A percentile compares a stretch with the other conserved stretches of the same genome.
Conservation (phyloP, 53 echinoderm and acorn worm genomes). For the Stichopus horrens region DNA sequence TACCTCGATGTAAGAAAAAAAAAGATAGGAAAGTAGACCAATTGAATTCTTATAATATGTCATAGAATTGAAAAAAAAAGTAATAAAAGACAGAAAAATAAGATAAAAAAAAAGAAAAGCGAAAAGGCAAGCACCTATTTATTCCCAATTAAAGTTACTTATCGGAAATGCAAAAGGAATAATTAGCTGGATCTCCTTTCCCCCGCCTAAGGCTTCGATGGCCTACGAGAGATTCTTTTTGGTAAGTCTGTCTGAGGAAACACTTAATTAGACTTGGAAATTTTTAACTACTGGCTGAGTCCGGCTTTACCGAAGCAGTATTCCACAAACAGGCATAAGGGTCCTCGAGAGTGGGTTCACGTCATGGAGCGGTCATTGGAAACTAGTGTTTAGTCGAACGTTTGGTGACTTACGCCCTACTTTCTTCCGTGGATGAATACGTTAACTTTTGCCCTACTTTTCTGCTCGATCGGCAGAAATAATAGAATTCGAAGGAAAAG, state of each 20-base stretch:
- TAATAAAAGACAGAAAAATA: too few species aligned
- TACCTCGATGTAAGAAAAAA: background rate
- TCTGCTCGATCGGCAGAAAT: background rate
- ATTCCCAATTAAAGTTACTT: constrained; percentile 34
- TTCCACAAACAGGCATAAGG: constrained; percentile 20
- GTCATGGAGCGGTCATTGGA: constrained; percentile 24
- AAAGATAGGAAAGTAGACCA: background rate
- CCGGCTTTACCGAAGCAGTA: constrained; percentile 15
- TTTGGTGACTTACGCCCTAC: constrained; percentile 30
- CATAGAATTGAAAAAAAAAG: background rate
- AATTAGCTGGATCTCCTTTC: constrained; percentile 19
- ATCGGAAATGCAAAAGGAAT: constrained; percentile 22
- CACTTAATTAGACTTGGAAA: constrained; percentile 39
- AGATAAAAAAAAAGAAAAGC: too few species aligned
- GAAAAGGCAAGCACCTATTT: constrained; percentile 18
- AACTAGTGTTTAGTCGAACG: constrained; percentile 8
- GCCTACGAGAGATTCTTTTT: constrained; percentile 6
- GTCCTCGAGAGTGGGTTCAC: constrained; percentile 15
- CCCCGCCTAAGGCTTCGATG: constrained; percentile 14
- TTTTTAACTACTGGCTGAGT: constrained; percentile 24
- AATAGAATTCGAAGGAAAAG: background rate
- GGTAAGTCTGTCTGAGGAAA: constrained; percentile 19
- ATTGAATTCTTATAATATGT: constrained; percentile 10
- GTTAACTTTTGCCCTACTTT: constrained; percentile 32
- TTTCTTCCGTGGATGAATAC: constrained; percentile 35